These are phyloP conservation scores for Zaprionus ornatus DNA, from an alignment of 1,140 invertebrate genomes.

Conservation along the genomic window DNA sequence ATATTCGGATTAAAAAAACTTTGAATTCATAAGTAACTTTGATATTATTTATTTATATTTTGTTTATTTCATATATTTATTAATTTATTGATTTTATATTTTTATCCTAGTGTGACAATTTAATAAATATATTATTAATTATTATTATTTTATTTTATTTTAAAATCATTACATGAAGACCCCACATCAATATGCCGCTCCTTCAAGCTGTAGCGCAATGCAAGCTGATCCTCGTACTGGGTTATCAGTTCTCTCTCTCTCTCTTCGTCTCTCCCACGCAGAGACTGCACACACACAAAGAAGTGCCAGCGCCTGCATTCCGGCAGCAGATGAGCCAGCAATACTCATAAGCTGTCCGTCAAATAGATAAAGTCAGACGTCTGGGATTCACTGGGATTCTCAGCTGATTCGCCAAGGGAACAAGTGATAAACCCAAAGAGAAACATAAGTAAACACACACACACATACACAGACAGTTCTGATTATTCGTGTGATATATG, in stretches of 20 bases:
- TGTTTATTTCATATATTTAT: too few relatives aligned
- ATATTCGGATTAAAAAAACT: too few relatives aligned
- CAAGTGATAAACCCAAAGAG: slow-evolving; percentile 12
- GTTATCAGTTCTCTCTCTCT: slow-evolving; percentile 30
- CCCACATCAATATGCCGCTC: not conserved
- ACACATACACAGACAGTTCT: not conserved
- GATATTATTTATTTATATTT: too few relatives aligned
- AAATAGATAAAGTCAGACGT: slow-evolving; percentile 29
- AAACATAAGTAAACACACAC: slow-evolving; percentile 35
- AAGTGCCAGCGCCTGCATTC: not conserved
- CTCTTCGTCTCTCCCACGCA: slow-evolving; percentile 3
- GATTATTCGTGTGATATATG: slow-evolving; percentile 5
- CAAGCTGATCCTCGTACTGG: slow-evolving; percentile 28
- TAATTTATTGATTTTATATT: too few relatives aligned
- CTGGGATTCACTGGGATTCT: not conserved
- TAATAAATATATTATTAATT: not conserved
- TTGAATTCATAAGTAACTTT: too few relatives aligned
- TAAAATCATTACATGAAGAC: not conserved
- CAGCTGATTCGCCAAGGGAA: slow-evolving; percentile 1
- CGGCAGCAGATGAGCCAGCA: slow-evolving; percentile 8
- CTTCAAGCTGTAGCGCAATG: slow-evolving; percentile 9
- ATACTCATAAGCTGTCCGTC: not conserved
- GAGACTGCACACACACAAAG: not conserved
- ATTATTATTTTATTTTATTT: not conserved
- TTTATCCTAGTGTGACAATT: not conserved